Base-by-base conservation (phyloP, 2,888 invertebrate genomes). In the Carcina quercana region DNA sequence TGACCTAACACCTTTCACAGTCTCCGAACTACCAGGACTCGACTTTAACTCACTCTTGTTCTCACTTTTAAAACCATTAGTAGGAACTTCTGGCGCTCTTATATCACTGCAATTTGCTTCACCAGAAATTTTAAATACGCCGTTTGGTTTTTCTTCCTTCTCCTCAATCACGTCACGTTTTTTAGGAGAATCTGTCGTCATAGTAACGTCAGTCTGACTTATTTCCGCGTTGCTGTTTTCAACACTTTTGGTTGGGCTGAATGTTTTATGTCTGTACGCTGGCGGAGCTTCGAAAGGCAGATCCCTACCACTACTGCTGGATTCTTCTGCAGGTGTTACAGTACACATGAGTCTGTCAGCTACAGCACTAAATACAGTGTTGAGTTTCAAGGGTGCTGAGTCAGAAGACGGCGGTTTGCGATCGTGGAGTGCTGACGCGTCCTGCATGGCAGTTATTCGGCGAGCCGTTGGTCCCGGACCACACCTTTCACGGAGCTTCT, bases 381-480 rank as follows among this genome's bases (percentile, higher is more conserved):
- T 86, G 0, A 86, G 71, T 56, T 84, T 83, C 0, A 79, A 53
- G 0, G 76, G 86, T 7, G 76, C 82, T 26, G 76, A 78, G 35
- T 78, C 86, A 22, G 79, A 74, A 0, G 82, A 59, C n/a, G 85
- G 68, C 1, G 86, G 84, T 44, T 75, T 82, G 17, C 69, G 54
- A 11, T 89, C 89, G 28, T 86, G 85, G 5, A 86, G 65, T 15
- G 86, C 85, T 0, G 91, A 90, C 0, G 93, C 93, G 37, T 93
- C 92, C 53, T 93, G 92, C 94, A 94, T 94, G 4, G 93, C 92
- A 1, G 87, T 85, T 42, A 94, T 91, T 53, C 92, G 91, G 33
- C 90, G 88, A 39, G 94, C 75, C 35, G 90, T 88, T 11, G 89
- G 86, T 53, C 93, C 93, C 0, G 91, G 89, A 11, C 92, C 86